Base-by-base conservation (phyloP, 2,888 invertebrate genomes). In the Lomographa bimaculata region DNA sequence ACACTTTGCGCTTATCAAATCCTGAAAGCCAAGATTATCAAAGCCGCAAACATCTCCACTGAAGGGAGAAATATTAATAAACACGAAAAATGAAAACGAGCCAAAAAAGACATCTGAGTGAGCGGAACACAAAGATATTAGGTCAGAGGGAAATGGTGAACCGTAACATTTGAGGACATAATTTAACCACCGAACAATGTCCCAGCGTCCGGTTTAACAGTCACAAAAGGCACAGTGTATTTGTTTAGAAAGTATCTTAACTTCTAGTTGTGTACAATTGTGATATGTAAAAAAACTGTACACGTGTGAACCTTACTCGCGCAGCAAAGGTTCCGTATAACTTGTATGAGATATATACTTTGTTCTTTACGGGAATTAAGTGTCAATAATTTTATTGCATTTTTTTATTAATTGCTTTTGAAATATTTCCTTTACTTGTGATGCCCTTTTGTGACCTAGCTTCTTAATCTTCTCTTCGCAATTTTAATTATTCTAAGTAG, bases 121-220 rank as follows among this genome's bases (percentile, higher is more conserved):
- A 45, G 40, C 43, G 42, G 46, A 48, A 53, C 46, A 56, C 54
- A 56, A 54, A 60, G 63, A 62, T 61, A 60, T 58, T 57, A 66
- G 71, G 65, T 67, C 64, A 70, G 65, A 64, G 62, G 67, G 59
- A 65, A 71, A 62, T 55, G 49, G 56, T 60, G 55, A 58, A 56
- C 61, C 63, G 65, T 71, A 64, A 64, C 63, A 60, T 64, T 59
- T 63, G 68, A 64, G 65, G 61, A 69, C 60, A 77, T 76, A 75
- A 77, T 76, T 77, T 69, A 59, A 60, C 61, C 58, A 56, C 50
- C 58, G 57, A 68, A 71, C 72, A 74, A 68, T 64, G 70, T 71
- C 64, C 63, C 32, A 27, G 12, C 63, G 66, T 64, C 68, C 71
- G 64, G 64, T 70, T 72, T 37, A 54, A 45, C 51, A 43, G 42